Base-by-base conservation (phyloP, 1,140 invertebrate species). In the Drosophila seguyi region DNA sequence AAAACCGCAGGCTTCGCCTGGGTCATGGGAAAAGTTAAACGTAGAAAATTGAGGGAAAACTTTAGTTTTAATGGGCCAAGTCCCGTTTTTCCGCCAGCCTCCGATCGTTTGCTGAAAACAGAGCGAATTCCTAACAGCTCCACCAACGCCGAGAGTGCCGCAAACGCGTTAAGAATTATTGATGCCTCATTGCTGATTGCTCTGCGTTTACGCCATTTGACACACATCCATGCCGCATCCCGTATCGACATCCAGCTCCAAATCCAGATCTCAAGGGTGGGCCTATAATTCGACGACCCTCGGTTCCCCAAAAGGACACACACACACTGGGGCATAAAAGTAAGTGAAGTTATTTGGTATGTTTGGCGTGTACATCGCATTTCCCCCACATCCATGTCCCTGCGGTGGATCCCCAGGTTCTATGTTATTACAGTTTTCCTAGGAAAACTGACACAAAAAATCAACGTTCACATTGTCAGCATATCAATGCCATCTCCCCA, bases 291-390 rank as follows among this genome's bases (percentile, higher is more conserved):
- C 45, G 48, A 29, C 8, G 47, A 16, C 56, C 38, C 39, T 10
- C 29, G 39, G 20, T 38, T 53, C 16, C 10, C 16, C 22, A 42
- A 25, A 79, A 63, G 52, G 41, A 74, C 57, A 50, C 41, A 66
- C 41, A 66, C 47, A 42, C 69, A 0, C 31, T 71, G 52, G 79
- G 62, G 63, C 71, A 81, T 60, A 60, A 52, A 80, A 80, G 66
- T 75, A 90, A 90, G 80, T 90, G 57, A 90, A 90, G 81, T 90
- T 81, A 90, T 90, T 90, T 90, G 74, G 81, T 90, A 90, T 88
- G 73, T 83, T 61, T 78, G 67, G 73, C 84, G 76, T 88, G 84
- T 88, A 77, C 73, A 60, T 42, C 55, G 29, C 52, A 60, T 34
- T 59, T 41, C 29, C 36, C 20, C 22, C 39, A 38, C 22, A 29